Base-by-base conservation (phyloP, 2,113 vertebrate genomes). In the Agapornis roseicollis region DNA sequence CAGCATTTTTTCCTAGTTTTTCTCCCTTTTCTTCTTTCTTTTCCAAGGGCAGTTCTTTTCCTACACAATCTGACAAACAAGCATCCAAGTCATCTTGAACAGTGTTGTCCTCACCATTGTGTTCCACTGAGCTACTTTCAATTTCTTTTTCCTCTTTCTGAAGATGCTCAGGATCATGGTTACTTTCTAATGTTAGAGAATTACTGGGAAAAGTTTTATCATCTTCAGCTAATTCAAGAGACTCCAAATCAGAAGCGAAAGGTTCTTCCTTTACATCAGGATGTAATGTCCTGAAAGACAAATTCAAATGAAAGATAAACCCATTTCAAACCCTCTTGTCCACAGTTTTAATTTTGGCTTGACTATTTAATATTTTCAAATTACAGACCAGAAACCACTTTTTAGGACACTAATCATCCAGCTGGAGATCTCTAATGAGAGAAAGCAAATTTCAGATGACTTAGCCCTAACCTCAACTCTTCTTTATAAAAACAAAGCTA, bases 201-300 rank as follows among this genome's bases (percentile, higher is more conserved):
- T 58, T 56, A 83, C 15, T 0, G 1, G 80, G 72, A 78, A 77
- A 60, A 82, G 33, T 70, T 63, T 95, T 94, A 79, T 95, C 86
- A 66, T 86, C 96, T 94, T 94, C 90, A 81, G 39, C 46, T 95
- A 96, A 85, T 49, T 97, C 93, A 88, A 70, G 22, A 81, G 70
- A 58, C 44, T 96, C 87, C 49, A 46, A 46, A 94, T 88, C 68
- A 49, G 91, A 91, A 77, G 65, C 66, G 74, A 55, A 76, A 73
- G 37, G 41, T 61, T 95, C 68, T 92, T 95, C 96, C 56, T 96
- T 97, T 80, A 74, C 93, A 93, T 84, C 93, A 85, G 65, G 82
- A 96, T 11, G 31, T 35, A 58, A 35, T 24, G 56, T 55, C 92
- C 98, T 98, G 95, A 69, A 98, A 97, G 53, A 96, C 60, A 93